phyloP scores from a whole-genome alignment of 2,113 vertebrate genomes.

The Python bivittatus region DNA sequence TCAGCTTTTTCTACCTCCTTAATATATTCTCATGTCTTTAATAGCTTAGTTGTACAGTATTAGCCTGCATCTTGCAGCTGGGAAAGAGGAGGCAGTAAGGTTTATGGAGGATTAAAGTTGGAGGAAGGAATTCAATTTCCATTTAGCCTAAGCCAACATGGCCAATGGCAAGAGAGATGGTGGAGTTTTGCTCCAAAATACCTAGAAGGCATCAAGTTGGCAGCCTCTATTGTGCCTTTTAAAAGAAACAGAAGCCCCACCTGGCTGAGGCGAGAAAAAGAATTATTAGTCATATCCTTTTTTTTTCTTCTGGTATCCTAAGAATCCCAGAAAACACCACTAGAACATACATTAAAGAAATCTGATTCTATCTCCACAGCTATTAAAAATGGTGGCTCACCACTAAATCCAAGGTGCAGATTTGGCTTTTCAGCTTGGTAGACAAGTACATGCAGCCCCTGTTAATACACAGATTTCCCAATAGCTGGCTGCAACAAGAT shows the following conservation, averaged over 20 bases:
- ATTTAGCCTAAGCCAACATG: not conserved
- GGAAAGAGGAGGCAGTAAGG: not conserved
- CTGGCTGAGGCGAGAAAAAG: not conserved
- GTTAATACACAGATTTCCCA: not conserved
- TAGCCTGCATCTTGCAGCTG: not conserved
- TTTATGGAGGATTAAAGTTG: not conserved
- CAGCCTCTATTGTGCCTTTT: not conserved
- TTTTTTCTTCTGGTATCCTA: not conserved
- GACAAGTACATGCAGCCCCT: not conserved
- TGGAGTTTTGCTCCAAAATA: not conserved
- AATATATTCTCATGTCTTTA: not conserved
- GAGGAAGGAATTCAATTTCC: not conserved
- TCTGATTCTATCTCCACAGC: not conserved
- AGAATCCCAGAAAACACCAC: not conserved
- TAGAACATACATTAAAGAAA: not conserved
- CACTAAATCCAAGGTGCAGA: not conserved
- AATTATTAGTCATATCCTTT: not conserved
- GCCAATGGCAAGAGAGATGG: not conserved
- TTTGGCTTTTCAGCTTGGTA: not conserved
- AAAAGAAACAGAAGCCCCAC: not conserved
- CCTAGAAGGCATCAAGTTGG: not conserved
- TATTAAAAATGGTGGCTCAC: not conserved
- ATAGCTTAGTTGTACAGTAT: not conserved
- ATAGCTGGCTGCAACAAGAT: not conserved
- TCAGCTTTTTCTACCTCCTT: not conserved